Evolutionary conservation across 2,888 invertebrate species (phyloP).

Genomic region (Chelonus formosanus): DNA sequence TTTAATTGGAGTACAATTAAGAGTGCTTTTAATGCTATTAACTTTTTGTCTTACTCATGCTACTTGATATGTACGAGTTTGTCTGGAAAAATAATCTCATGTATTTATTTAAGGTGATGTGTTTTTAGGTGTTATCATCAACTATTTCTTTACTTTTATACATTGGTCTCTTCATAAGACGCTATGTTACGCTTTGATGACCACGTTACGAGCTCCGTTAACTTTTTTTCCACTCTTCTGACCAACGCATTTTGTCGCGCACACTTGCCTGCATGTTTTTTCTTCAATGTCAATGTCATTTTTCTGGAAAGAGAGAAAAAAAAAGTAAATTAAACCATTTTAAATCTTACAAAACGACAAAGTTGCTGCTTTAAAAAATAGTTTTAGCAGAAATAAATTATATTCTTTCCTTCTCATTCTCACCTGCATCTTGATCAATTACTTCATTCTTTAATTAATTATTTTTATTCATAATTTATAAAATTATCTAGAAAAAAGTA

Average conservation of each 20-base stretch:
- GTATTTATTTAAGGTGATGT: too few species aligned
- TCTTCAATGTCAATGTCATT: background rate
- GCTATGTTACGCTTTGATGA: conserved; percentile 57
- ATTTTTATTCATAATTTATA: too few species aligned
- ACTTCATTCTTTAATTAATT: too few species aligned
- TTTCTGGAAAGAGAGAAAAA: conserved; percentile 10
- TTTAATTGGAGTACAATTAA: conserved; percentile 41
- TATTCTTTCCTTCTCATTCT: too few species aligned
- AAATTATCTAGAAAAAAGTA: too few species aligned
- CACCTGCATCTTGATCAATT: too few species aligned
- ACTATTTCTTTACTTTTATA: conserved; percentile 16
- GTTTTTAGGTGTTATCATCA: conserved; percentile 10
- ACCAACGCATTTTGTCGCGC: conserved; percentile 42
- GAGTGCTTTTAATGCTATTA: conserved; percentile 37
- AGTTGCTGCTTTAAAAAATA: too few species aligned
- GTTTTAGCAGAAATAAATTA: too few species aligned
- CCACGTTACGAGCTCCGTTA: conserved; percentile 59
- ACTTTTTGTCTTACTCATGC: conserved; percentile 43
- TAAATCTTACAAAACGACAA: too few species aligned
- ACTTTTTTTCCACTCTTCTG: conserved; percentile 44
- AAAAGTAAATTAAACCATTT: too few species aligned
- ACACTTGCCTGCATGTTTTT: conserved; percentile 27
- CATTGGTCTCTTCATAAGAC: conserved; percentile 31
- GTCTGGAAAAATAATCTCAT: background rate
- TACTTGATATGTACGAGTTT: background rate